Base-by-base conservation (phyloP, 2,113 vertebrate species). In the Lophochroa leadbeateri region DNA sequence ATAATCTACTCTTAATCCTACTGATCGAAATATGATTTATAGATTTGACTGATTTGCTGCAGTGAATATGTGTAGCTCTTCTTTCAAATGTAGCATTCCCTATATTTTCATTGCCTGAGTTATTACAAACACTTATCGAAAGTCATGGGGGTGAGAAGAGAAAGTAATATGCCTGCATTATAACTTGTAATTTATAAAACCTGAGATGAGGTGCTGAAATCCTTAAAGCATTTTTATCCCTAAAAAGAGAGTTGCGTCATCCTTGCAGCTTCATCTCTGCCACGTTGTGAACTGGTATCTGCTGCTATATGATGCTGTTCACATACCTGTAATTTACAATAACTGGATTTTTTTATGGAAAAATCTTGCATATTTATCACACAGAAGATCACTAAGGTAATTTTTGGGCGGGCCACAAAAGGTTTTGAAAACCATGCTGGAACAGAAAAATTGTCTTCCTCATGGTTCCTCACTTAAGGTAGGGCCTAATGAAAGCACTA, bases 61-160 rank as follows among this genome's bases (percentile, higher is more conserved):
- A 92, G 81, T 71, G 60, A 50, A 7, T 61, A 28, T 49, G 18
- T 78, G 83, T 71, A 55, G 25, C 68, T 90, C 28, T 82, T 80
- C 64, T 71, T 92, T 87, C 77, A 75, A 71, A 86, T 31, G 47
- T 33, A 84, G 77, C 10, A 0, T 82, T 96, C 44, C 17, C 44
- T 23, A 7, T 91, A 90, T 93, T 92, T 68, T 82, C 72, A 35
- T 52, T 72, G 89, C 79, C 83, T 94, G 86, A 97, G 46, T 68
- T 90, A 91, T 50, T 89, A 39, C 64, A 94, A 91, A 81, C 57
- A 71, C 84, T 94, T 94, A 68, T 72, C 44, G 77, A 67, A 88
- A 86, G 86, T 84, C 92, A 75, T 16, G 29, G 33, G 8, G 10
- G 33, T 84, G 50, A 96, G 50, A 68, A 68, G 83, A 89, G 72